Conservation (phyloP, 2,113 vertebrate species). For the cattle (Bos taurus) region ARS-UCD2.0 NC_037328.1:94304501-94305000, state of each 20-base stretch:
- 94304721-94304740: slow-evolving; percentile 16
- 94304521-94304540: not conserved
- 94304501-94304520: slow-evolving; percentile 13
- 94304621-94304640: not conserved
- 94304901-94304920: not conserved
- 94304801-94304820: not conserved
- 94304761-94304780: not conserved
- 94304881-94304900: not conserved
- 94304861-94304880: not conserved
- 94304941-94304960: not conserved
- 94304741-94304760: not conserved
- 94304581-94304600: not conserved
- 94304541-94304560: not conserved
- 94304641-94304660: not conserved
- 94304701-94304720: not conserved
- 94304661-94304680: not conserved
- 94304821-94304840: not conserved
- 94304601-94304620: not conserved
- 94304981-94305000: not conserved
- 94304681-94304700: not conserved
- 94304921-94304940: not conserved
- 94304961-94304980: not conserved
- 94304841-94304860: not conserved
- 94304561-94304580: not conserved
- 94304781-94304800: not conserved